Evolutionary conservation across 1,140 invertebrate species (phyloP).

Genomic region (Hermetia illucens): DNA sequence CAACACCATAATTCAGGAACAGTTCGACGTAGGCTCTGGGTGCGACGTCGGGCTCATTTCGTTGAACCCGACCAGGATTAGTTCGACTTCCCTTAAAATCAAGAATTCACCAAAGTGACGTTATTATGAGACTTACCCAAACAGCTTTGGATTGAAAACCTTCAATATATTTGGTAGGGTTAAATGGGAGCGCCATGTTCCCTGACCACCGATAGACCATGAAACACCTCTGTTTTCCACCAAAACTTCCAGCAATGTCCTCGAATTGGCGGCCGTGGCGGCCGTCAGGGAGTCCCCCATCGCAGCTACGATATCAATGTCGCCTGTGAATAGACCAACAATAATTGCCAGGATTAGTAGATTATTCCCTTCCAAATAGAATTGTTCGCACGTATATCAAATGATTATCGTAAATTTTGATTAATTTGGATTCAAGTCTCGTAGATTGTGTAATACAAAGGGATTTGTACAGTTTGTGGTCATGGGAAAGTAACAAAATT

Average conservation of each 20-base stretch:
- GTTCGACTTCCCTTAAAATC: too few species aligned
- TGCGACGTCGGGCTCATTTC: too few species aligned
- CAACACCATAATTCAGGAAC: too few species aligned
- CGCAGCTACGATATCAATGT: conserved; percentile 45
- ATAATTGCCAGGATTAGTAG: conserved; percentile 36
- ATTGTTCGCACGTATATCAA: conserved; percentile 2
- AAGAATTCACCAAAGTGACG: too few species aligned
- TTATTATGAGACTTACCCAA: conserved; percentile 24
- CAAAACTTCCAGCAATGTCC: conserved; percentile 19
- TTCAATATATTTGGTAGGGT: conserved; percentile 38
- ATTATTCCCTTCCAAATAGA: conserved; percentile 15
- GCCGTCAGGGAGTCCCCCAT: conserved; percentile 50
- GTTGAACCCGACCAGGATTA: too few species aligned
- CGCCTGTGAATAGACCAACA: conserved; percentile 32
- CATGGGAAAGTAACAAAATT: too few species aligned
- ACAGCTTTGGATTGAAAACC: conserved; percentile 40
- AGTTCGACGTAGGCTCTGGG: too few species aligned
- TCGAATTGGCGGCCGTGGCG: conserved; percentile 35
- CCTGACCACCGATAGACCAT: conserved; percentile 32
- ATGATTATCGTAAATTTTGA: not conserved
- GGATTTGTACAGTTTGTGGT: too few species aligned
- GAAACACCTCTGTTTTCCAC: conserved; percentile 30
- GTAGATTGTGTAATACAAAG: too few species aligned
- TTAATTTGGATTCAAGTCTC: not conserved
- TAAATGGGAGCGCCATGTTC: conserved; percentile 34